Conservation (phyloP, 1,140 invertebrate species). For the Wasmannia auropunctata region DNA sequence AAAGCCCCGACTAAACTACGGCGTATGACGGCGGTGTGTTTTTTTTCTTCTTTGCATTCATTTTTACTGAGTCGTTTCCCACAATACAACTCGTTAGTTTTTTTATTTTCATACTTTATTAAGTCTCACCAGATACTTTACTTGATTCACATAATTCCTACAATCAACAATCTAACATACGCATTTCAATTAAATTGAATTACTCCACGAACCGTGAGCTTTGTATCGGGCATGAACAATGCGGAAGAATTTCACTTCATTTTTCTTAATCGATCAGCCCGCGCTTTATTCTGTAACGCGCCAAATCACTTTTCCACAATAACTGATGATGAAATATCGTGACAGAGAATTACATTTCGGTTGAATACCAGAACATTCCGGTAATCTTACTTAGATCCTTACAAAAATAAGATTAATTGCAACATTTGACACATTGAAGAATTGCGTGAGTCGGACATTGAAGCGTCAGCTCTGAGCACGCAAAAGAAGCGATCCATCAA, state of each 20-base stretch:
- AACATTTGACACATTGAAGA: slow-evolving; percentile 57
- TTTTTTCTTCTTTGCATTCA: not conserved
- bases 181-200: too few relatives aligned
- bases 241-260: not conserved
- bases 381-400: slow-evolving; percentile 35
- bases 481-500: slow-evolving; percentile 55
- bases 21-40: slow-evolving; percentile 4
- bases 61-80: slow-evolving; percentile 12
- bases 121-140: too few relatives aligned
- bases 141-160: too few relatives aligned
- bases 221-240: not conserved
- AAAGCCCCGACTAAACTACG: not conserved
- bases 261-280: slow-evolving; percentile 39
- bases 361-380: slow-evolving; percentile 37
- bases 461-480: slow-evolving; percentile 39
- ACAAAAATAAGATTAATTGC: slow-evolving; percentile 58
- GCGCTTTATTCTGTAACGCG: slow-evolving; percentile 12
- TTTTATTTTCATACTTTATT: too few relatives aligned
- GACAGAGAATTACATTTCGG: slow-evolving; percentile 44
- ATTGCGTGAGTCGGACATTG: slow-evolving; percentile 56
- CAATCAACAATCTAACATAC: too few relatives aligned
- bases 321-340: slow-evolving; percentile 58
- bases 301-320: slow-evolving; percentile 47
- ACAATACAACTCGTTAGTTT: too few relatives aligned
- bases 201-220: too few relatives aligned